Conservation (phyloP, 1,140 invertebrate genomes). For the Linepithema humile region DNA sequence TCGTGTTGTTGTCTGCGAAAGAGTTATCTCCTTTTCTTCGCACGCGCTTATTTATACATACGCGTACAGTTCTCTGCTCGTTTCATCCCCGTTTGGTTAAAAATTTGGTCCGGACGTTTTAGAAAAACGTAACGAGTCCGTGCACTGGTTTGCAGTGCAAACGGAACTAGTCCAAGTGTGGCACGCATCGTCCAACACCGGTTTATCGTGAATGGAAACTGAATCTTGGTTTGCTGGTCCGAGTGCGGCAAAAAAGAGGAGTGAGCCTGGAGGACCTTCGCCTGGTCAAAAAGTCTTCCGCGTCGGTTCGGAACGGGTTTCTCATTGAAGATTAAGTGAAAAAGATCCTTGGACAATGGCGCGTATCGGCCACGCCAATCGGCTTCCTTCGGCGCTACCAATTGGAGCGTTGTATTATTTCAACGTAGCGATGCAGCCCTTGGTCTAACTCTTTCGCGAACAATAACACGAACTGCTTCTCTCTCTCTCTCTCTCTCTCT, state of each 20-base stretch:
- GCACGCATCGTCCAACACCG: slow-evolving; percentile 59
- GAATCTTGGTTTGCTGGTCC: slow-evolving; percentile 32
- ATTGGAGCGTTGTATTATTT: slow-evolving; percentile 36
- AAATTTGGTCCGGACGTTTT: too few species aligned
- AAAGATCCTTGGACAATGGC: slow-evolving; percentile 55
- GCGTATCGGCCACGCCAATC: slow-evolving; percentile 47
- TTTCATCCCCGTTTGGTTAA: too few species aligned
- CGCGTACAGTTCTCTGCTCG: too few species aligned
- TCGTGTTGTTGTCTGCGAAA: too few species aligned
- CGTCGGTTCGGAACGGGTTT: slow-evolving; percentile 38
- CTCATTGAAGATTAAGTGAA: slow-evolving; percentile 61
- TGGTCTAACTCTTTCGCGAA: neutral
- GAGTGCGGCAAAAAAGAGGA: slow-evolving; percentile 61
- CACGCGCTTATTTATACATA: too few species aligned
- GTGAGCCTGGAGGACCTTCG: slow-evolving; percentile 56
- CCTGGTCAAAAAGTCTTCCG: slow-evolving; percentile 63
- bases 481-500: too few species aligned
- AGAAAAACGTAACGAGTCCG: slow-evolving; percentile 8
- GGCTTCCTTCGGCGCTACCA: slow-evolving; percentile 33
- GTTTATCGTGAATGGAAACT: slow-evolving; percentile 74
- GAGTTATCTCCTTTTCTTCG: too few species aligned
- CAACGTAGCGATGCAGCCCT: neutral
- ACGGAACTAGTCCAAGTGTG: slow-evolving; percentile 67
- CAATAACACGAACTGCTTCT: neutral
- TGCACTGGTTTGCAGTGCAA: neutral